Conservation (phyloP, 2,888 invertebrate species). For the Mythimna vitellina region DNA sequence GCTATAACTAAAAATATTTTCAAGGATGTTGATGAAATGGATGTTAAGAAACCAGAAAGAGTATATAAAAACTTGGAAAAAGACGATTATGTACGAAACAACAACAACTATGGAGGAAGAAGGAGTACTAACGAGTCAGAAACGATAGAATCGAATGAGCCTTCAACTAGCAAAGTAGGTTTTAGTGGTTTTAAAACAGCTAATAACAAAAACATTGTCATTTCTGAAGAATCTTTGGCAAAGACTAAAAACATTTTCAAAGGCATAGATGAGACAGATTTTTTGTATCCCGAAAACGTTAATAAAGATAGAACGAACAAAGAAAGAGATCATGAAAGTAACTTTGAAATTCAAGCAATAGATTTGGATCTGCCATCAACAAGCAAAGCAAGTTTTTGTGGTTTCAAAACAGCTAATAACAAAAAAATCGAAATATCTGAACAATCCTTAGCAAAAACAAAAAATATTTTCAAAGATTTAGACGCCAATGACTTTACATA, state of each 20-base stretch:
- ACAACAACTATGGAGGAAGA: not conserved
- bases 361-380: conserved; percentile 20
- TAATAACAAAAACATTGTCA: conserved; percentile 29
- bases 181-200: conserved; percentile 44
- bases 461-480: conserved; percentile 46
- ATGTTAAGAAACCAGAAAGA: not conserved
- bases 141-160: conserved; percentile 9
- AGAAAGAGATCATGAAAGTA: not conserved
- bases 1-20: conserved; percentile 37
- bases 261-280: conserved; percentile 35
- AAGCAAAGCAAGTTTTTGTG: conserved; percentile 17
- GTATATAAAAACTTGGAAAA: not conserved
- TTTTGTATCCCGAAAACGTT: not conserved
- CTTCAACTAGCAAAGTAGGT: conserved; percentile 16
- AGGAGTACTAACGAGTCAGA: not conserved
- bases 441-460: conserved; percentile 34
- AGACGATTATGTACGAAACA: not conserved
- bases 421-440: conserved; percentile 34
- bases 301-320: no score
- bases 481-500: conserved; percentile 11
- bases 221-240: conserved; percentile 32
- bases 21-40: conserved; percentile 29
- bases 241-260: conserved; percentile 41
- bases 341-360: not conserved
- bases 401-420: conserved; percentile 47